Evolutionary conservation across 2,113 vertebrate species (phyloP), one percentile per base, ranked within the genome.

Genomic region (Urocynchramus pylzowi): DNA sequence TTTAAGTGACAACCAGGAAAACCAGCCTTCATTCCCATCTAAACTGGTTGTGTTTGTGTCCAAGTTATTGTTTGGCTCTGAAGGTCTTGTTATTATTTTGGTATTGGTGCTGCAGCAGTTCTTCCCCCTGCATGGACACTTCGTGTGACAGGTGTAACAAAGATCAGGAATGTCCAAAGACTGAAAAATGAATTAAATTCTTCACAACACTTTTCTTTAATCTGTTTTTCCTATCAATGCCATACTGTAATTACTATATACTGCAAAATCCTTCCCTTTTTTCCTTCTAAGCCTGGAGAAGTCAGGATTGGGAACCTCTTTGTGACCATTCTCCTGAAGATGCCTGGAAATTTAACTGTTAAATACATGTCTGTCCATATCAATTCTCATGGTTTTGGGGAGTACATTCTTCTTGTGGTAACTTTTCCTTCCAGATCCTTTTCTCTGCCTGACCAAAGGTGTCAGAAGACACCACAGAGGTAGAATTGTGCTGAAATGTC

Each of bases 81-180:
- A 54, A 59, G 33, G 24, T 67, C 17, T 24, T 12, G 20, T 2
- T 50, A 1, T 2, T 33, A 13, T 30, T 89, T 89, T 45, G 18
- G 12, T 54, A 0, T 23, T 86, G 86, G 50, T 80, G 45, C 59
- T 94, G 56, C 47, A 63, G 70, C 31, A 26, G 56, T 31, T 86
- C 70, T 50, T 11, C 6, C 16, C 10, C 5, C 9, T 87, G 0
- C 2, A 0, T n/a, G 52, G 30, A 3, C 45, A 22, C 24, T 19
- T 42, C 0, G 0, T 23, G 3, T 68, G 27, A 19, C 33, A 60
- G 10, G 5, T 50, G 11, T n/a, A 44, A 39, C 16, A 60, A 35
- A 39, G 26, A n/a, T 18, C 10, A 4, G 8, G 37, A 21, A 6
- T 4, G 8, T 41, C 42, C 26, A 12, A 53, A 79, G 47, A 27